A percentile compares a stretch with the other conserved stretches of the same genome.
Conservation (phyloP, 1,140 invertebrate species). For the Halyomorpha halys region DNA sequence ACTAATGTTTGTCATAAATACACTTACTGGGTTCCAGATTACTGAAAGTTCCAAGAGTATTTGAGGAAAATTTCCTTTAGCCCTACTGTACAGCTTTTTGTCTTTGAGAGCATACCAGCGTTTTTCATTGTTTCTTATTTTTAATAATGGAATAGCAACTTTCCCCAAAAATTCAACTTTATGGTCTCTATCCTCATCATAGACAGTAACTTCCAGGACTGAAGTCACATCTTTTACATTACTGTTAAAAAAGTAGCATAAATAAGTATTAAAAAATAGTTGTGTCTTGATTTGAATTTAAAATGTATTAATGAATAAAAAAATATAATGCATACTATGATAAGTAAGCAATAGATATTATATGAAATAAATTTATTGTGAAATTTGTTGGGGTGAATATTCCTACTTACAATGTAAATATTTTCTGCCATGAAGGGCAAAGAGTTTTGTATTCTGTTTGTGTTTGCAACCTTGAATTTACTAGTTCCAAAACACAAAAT, state of each 20-base stretch:
- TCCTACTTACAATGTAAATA: conserved; percentile 87
- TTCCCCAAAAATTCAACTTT: conserved; percentile 96
- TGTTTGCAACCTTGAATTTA: conserved; percentile 89
- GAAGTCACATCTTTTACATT: conserved; percentile 96
- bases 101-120: conserved; percentile 95
- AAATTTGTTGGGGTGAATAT: no score
- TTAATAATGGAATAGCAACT: conserved; percentile 75
- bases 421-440: conserved; percentile 94
- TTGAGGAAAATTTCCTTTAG: conserved; percentile 82
- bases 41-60: conserved; percentile 87
- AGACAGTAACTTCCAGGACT: conserved; percentile 92
- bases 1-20: neutral
- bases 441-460: conserved; percentile 98
- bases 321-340: no score
- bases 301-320: conserved; percentile 26
- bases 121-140: conserved; percentile 83
- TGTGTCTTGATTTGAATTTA: no score
- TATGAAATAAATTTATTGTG: neutral
- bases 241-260: conserved; percentile 44
- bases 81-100: conserved; percentile 75
- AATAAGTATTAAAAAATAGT: conserved; percentile 19
- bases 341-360: no score
- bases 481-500: conserved; percentile 92
- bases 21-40: conserved; percentile 79
- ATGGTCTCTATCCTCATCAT: conserved; percentile 95